Percentiles rank a stretch among this genome's conserved stretches.
phyloP scores from a whole-genome alignment of 2,797 vertebrate species.

The Eurystomus glaucurus region DNA sequence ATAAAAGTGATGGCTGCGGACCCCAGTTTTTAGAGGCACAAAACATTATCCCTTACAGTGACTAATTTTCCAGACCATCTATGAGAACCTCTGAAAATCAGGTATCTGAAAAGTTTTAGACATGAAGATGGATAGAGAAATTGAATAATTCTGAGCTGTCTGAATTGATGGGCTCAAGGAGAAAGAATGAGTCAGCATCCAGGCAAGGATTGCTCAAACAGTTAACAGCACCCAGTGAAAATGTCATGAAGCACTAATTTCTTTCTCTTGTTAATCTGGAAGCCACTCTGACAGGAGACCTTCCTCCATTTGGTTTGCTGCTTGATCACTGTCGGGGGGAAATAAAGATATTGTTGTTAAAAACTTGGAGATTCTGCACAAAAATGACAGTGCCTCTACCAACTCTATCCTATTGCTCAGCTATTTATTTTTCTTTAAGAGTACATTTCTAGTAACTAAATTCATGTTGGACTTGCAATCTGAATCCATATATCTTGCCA shows the following conservation, averaged over 20 bases:
- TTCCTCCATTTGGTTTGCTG: background rate
- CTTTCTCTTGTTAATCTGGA: background rate
- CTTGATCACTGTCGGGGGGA: background rate
- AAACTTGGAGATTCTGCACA: background rate
- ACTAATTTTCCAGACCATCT: fast-evolving
- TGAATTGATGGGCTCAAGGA: background rate
- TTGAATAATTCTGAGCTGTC: background rate
- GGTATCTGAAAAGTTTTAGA: background rate
- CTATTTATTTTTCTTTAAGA: background rate
- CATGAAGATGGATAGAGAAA: background rate
- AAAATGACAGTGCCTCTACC: background rate
- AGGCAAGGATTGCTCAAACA: background rate
- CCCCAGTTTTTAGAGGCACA: background rate
- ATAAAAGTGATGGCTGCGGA: background rate
- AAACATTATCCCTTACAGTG: background rate
- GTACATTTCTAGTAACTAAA: slow-evolving; percentile 4
- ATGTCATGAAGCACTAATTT: background rate
- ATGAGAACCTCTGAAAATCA: background rate
- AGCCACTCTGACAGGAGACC: background rate
- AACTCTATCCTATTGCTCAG: background rate
- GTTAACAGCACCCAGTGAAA: background rate
- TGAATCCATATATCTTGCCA: slow-evolving; percentile 12
- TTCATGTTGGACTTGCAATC: background rate
- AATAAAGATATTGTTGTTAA: background rate
- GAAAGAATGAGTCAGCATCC: background rate